Evolutionary conservation across 2,113 vertebrate species (phyloP).

Genomic region (Phalacrocorax pelagicus): DNA sequence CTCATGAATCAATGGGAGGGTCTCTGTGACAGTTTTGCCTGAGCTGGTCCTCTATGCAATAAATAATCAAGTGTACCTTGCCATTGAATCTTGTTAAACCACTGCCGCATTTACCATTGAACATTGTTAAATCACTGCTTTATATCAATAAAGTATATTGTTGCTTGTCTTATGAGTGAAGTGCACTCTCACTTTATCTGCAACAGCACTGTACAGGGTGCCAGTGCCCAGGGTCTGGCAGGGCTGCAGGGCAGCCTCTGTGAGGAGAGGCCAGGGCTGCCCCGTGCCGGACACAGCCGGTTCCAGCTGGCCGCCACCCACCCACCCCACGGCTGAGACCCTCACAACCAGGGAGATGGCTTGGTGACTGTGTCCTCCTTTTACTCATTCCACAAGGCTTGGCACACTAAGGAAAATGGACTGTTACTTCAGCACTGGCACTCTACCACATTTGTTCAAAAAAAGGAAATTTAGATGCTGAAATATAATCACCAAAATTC

Average conservation of each 20-base stretch:
- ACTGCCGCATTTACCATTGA: no score
- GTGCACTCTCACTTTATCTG: no score
- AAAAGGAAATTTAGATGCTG: background rate
- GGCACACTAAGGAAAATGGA: background rate
- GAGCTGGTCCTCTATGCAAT: no score
- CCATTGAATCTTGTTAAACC: no score
- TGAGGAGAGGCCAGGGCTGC: fast-evolving
- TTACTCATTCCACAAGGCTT: background rate
- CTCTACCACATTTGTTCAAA: fast-evolving
- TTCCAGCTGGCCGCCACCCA: fast-evolving
- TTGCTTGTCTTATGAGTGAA: no score
- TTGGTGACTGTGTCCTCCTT: background rate
- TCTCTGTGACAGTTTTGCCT: no score
- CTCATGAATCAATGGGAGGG: no score
- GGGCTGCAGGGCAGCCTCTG: fast-evolving
- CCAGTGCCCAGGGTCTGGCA: fast-evolving
- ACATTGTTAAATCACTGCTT: no score
- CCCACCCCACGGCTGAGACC: fast-evolving
- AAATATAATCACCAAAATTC: background rate
- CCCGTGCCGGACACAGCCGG: fast-evolving
- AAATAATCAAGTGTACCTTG: no score
- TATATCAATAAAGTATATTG: no score
- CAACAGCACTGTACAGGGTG: fast-evolving
- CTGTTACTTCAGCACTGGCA: background rate
- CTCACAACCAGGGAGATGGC: background rate